These are phyloP conservation scores for Tarsius wallacei DNA, from an alignment of 2,797 vertebrate species.

Conservation along the genomic window DNA sequence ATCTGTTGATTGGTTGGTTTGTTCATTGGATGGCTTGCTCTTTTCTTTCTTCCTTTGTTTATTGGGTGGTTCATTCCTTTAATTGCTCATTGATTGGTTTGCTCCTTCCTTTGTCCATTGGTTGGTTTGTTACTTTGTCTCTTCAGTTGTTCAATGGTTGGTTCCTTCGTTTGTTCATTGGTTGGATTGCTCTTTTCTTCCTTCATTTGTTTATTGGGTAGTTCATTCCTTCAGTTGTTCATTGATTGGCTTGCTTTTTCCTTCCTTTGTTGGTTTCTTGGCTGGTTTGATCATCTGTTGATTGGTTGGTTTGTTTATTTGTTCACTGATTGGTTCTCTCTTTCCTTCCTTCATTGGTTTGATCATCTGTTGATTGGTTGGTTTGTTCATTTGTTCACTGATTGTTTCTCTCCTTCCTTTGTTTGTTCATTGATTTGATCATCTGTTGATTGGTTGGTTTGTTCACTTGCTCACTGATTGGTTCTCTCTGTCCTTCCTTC, in stretches of 20 bases:
- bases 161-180: too few species aligned
- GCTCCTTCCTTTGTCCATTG: not conserved
- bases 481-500: not conserved
- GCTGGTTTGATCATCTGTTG: not conserved
- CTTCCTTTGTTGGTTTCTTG: not conserved
- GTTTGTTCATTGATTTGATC: not conserved
- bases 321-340: too few species aligned
- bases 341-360: not conserved
- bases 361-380: not conserved
- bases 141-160: rapidly evolving
- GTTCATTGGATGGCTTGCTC: not conserved
- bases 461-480: not conserved
- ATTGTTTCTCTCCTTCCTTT: rapidly evolving
- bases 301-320: rapidly evolving
- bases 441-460: not conserved
- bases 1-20: not conserved
- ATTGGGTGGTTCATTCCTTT: not conserved
- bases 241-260: rapidly evolving
- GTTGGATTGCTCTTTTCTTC: too few species aligned
- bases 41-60: not conserved
- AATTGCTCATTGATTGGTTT: too few species aligned
- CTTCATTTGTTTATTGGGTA: too few species aligned
- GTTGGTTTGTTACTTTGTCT: too few species aligned
- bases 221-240: rapidly evolving
- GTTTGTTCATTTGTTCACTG: rapidly evolving